A percentile compares a stretch with the other conserved stretches of the same genome.
Conservation (phyloP, 2,888 invertebrate genomes). For the Chromoteleia sp. region DNA sequence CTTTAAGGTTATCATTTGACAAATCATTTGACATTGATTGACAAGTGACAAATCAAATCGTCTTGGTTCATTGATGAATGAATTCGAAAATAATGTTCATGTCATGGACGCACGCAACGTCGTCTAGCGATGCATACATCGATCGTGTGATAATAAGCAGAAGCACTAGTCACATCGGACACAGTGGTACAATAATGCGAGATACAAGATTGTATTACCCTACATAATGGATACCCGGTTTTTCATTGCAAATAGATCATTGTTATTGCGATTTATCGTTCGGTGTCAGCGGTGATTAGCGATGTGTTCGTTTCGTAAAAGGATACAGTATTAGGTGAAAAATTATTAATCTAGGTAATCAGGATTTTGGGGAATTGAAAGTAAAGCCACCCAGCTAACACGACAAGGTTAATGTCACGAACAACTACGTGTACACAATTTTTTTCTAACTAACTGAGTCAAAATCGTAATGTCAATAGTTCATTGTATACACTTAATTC, state of each 20-base stretch:
- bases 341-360: constrained; percentile 8
- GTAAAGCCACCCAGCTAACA: constrained; percentile 33
- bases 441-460: background rate
- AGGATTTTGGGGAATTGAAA: constrained; percentile 4
- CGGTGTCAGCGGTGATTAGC: constrained; percentile 44
- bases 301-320: constrained; percentile 32
- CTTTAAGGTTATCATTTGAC: background rate
- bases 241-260: constrained; percentile 40
- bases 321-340: constrained; percentile 4
- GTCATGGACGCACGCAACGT: constrained; percentile 35
- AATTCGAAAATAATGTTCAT: constrained; percentile 39
- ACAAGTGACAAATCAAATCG: constrained; percentile 34
- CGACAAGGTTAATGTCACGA: constrained; percentile 1
- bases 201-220: constrained; percentile 51
- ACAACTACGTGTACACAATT: constrained; percentile 9
- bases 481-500: background rate
- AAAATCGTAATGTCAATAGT: too few relatives aligned
- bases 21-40: constrained; percentile 20
- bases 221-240: constrained; percentile 36
- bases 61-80: constrained; percentile 35
- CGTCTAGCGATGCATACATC: constrained; percentile 58
- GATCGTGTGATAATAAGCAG: constrained; percentile 60
- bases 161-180: constrained; percentile 55
- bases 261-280: constrained; percentile 40
- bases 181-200: constrained; percentile 50